A percentile compares a stretch with the other conserved stretches of the same genome.
Conservation (phyloP, 2,888 invertebrate species). For the Stictocephala bisonia region DNA sequence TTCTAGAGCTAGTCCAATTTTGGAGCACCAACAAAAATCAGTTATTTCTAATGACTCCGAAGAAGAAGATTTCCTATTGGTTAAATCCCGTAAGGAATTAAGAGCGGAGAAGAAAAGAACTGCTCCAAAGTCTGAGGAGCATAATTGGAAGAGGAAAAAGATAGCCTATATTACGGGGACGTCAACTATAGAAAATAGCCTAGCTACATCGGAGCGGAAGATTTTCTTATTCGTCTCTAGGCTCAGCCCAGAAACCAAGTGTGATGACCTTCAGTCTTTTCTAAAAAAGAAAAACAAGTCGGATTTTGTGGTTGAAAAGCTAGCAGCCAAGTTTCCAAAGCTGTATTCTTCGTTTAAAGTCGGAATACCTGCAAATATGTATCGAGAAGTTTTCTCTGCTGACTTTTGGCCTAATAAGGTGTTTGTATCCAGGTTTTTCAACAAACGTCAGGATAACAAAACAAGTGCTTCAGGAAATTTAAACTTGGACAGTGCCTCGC, state of each 20-base stretch:
- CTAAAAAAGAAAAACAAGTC: not conserved
- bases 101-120: not conserved
- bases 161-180: not conserved
- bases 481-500: too few species aligned
- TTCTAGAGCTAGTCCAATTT: too few species aligned
- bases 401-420: not conserved
- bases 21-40: too few species aligned
- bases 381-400: not conserved
- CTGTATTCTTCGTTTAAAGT: not conserved
- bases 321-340: not conserved
- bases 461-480: too few species aligned
- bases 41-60: not conserved
- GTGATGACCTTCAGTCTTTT: not conserved
- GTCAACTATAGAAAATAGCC: not conserved
- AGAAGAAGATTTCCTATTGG: not conserved
- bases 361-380: not conserved
- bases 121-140: not conserved
- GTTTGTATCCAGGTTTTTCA: not conserved
- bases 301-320: not conserved
- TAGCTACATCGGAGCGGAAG: not conserved
- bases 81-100: not conserved
- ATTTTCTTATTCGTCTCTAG: not conserved
- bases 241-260: not conserved
- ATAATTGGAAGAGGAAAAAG: not conserved
- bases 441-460: too few species aligned